Evolutionary conservation across 2,797 vertebrate genomes (phyloP).

Genomic region (Argya squamiceps): DNA sequence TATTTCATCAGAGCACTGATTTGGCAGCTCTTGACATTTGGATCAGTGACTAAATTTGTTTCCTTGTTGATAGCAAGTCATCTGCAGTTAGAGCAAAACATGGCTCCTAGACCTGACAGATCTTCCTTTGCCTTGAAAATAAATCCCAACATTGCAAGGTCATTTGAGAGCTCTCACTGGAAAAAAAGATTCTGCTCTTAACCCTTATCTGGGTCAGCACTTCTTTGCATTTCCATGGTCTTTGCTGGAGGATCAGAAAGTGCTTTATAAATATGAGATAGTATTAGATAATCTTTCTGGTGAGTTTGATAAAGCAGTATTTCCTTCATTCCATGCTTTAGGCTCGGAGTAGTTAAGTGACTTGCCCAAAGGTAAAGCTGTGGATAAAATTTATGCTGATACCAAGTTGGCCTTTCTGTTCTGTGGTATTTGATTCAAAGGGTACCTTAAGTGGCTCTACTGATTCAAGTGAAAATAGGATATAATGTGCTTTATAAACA

Average conservation of each 20-base stretch:
- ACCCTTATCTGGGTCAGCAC: constrained; percentile 19
- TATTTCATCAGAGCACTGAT: constrained; percentile 34
- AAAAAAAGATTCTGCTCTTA: constrained; percentile 13
- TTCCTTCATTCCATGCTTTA: neutral
- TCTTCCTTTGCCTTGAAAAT: constrained; percentile 18
- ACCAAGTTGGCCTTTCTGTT: neutral
- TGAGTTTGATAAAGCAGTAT: neutral
- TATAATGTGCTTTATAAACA: constrained; percentile 4
- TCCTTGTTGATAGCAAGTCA: constrained; percentile 59
- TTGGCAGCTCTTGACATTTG: constrained; percentile 57
- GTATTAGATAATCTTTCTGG: neutral
- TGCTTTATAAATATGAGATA: constrained; percentile 32
- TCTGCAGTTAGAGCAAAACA: constrained; percentile 12
- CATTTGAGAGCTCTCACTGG: constrained; percentile 22
- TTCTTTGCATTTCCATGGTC: constrained; percentile 1
- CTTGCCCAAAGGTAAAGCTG: neutral
- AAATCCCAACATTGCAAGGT: constrained; percentile 43
- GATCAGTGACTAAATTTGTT: constrained; percentile 61
- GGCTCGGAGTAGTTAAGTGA: neutral
- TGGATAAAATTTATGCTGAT: neutral
- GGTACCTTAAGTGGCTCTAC: neutral
- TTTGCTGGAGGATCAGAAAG: neutral
- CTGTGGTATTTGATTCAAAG: neutral
- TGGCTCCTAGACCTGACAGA: neutral
- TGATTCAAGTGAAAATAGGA: neutral